Percentiles rank a stretch among this genome's conserved stretches.
These are phyloP conservation scores for Zenarchopterus dispar DNA, from an alignment of 2,797 vertebrate genomes.

Conservation along the genomic window DNA sequence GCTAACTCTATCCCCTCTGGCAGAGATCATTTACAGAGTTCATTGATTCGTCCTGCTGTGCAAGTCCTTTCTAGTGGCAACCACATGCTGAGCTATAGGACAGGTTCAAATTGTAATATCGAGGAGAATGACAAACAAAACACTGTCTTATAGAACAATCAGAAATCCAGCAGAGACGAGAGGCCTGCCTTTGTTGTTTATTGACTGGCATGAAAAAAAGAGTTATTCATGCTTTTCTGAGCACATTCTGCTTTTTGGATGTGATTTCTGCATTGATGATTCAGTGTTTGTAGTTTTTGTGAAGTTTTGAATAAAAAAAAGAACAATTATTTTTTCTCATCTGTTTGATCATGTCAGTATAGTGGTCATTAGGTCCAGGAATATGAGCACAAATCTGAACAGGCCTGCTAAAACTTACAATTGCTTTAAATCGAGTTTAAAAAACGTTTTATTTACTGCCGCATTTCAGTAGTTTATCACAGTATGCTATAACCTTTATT, in stretches of 20 bases:
- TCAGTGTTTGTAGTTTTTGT: neutral
- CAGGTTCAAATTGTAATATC: slow-evolving; percentile 49
- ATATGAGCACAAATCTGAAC: too few species aligned
- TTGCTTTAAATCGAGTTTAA: neutral
- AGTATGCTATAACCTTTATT: too few species aligned
- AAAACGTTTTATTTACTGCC: neutral
- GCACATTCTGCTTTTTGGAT: neutral
- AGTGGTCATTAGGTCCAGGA: too few species aligned
- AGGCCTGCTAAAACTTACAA: too few species aligned
- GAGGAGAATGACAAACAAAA: slow-evolving; percentile 37
- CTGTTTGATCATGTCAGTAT: neutral
- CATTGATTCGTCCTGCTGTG: slow-evolving; percentile 72
- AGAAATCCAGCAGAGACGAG: slow-evolving; percentile 34
- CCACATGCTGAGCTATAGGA: slow-evolving; percentile 52
- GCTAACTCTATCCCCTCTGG: slow-evolving; percentile 35
- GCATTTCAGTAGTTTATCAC: too few species aligned
- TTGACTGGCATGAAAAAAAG: neutral
- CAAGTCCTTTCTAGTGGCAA: slow-evolving; percentile 41
- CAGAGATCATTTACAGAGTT: slow-evolving; percentile 60
- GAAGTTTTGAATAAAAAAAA: neutral
- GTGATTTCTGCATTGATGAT: slow-evolving; percentile 12
- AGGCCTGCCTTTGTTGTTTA: slow-evolving; percentile 8
- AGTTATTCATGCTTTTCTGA: neutral
- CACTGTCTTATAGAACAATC: slow-evolving; percentile 45
- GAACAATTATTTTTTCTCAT: neutral